Base-by-base conservation (phyloP, 2,113 vertebrate species). In the Cyprinodon brontotheroides region DNA sequence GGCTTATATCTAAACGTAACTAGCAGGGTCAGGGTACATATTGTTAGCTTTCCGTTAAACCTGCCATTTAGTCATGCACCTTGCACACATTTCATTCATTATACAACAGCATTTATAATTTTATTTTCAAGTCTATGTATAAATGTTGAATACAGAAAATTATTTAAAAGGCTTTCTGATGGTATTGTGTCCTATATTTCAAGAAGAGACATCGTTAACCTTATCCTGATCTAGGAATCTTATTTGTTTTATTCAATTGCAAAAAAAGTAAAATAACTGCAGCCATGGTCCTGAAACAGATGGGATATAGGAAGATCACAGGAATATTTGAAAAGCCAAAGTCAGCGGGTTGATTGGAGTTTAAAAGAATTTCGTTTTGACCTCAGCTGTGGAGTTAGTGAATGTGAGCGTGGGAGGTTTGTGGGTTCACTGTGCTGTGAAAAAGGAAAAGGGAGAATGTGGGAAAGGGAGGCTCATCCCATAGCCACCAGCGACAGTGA, bases 361-460 rank as follows among this genome's bases (percentile, higher is more conserved):
- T 85, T 72, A 87, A 76, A 74, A 78, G 74, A 86, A 81, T 83
- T 80, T 84, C 81, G 83, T 82, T 75, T 78, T 75, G 87, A 91
- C 74, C 89, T 81, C 73, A 68, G 68, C 77, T 60, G 64, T 40
- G 76, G 78, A 89, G 84, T 85, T 82, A 78, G 88, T 39, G 80
- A 89, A 85, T 85, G 81, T 82, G 89, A 69, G 86, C 81, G 86
- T 91, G 87, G 90, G 89, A 91, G 90, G 91, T 90, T 77, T 90
- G 90, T 81, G 90, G 89, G 82, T 92, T 93, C 87, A 78, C 80
- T 77, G 71, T 38, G 62, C 20, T 74, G 69, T 78, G 68, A 76
- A 63, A 78, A 50, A 77, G 77, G 48, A 69, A 75, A 74, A 66
- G 73, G 75, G 79, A 71, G 69, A 64, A 74, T 48, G 47, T 77